Evolutionary conservation across 1,140 invertebrate genomes (phyloP).

Genomic region (Pseudomyrmex flavicornis): DNA sequence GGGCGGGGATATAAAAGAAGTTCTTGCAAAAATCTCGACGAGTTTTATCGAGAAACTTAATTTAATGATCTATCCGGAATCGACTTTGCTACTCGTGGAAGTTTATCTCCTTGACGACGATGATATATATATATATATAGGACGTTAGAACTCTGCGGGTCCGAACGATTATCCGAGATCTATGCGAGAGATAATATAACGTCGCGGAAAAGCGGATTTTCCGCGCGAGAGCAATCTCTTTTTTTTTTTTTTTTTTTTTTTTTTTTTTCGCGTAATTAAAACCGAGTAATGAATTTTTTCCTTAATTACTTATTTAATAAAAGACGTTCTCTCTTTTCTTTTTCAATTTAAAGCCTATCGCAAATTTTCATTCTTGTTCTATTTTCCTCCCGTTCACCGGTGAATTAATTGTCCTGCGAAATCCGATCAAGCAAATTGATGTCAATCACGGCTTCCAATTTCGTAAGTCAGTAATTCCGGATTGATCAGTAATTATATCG

Average conservation of each 20-base stretch:
- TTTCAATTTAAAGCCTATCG: no score
- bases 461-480: constrained; percentile 16
- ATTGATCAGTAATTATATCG: not conserved
- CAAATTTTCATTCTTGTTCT: no score
- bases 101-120: constrained; percentile 48
- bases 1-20: constrained; percentile 16
- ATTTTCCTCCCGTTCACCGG: not conserved
- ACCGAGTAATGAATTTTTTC: no score
- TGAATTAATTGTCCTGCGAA: not conserved
- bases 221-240: no score
- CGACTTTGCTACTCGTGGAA: constrained; percentile 42
- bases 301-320: no score
- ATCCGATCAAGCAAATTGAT: constrained; percentile 19
- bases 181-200: constrained; percentile 19
- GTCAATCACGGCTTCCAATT: not conserved
- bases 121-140: not conserved
- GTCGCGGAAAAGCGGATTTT: no score
- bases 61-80: constrained; percentile 45
- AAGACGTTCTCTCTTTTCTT: no score
- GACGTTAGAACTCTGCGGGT: constrained; percentile 39
- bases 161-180: constrained; percentile 30
- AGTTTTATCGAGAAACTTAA: constrained; percentile 58
- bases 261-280: no score
- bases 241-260: no score
- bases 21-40: not conserved